Percentiles rank a stretch among this genome's conserved stretches.
These are phyloP conservation scores for Mustelus asterias DNA, from an alignment of 2,113 vertebrate genomes.

Conservation along the genomic window DNA sequence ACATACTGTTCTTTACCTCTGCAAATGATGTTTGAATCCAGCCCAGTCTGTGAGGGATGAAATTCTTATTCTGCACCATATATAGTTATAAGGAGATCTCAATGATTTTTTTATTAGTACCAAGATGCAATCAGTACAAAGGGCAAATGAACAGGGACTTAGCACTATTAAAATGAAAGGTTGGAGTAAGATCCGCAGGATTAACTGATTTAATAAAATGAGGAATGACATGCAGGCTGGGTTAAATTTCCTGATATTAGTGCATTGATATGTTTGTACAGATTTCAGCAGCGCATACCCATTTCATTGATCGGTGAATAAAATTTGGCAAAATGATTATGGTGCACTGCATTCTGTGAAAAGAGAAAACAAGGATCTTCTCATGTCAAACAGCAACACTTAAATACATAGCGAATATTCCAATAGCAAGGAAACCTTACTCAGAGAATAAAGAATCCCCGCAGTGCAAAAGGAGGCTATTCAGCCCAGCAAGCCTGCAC, in stretches of 20 bases:
- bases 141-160: not conserved
- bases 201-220: not conserved
- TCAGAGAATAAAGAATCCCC: not conserved
- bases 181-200: not conserved
- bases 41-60: not conserved
- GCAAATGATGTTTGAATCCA: not conserved
- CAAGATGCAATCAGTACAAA: not conserved
- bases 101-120: not conserved
- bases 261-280: not conserved
- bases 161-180: not conserved
- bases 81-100: not conserved
- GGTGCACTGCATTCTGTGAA: not conserved
- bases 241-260: constrained; percentile 7
- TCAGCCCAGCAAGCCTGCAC: too few relatives aligned
- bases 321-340: not conserved
- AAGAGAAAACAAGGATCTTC: not conserved
- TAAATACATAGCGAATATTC: not conserved
- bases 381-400: not conserved
- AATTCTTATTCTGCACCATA: not conserved
- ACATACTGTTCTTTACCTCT: not conserved
- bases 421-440: not conserved
- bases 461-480: too few relatives aligned
- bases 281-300: not conserved
- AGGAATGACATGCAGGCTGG: not conserved
- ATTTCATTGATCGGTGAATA: not conserved